Evolutionary conservation across 2,113 vertebrate genomes (phyloP).

Genomic region (Diadophis punctatus): DNA sequence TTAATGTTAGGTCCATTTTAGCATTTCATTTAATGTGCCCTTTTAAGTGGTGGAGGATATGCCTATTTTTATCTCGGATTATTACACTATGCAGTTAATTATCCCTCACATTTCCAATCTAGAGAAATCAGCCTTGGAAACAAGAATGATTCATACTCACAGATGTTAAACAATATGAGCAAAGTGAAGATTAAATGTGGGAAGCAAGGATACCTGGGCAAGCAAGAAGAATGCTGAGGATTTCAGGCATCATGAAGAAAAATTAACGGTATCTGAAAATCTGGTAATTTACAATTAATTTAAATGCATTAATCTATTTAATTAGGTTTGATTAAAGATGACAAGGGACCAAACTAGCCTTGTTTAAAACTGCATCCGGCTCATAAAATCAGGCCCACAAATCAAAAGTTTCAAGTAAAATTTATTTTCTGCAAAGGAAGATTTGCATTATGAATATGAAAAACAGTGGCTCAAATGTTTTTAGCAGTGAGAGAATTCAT

Average conservation of each 20-base stretch:
- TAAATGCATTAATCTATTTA: background rate
- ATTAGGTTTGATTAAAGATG: background rate
- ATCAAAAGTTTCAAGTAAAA: background rate
- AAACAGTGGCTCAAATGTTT: background rate
- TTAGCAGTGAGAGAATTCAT: background rate
- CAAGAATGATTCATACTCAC: background rate
- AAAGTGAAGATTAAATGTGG: background rate
- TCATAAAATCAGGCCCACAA: background rate
- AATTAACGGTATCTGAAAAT: background rate
- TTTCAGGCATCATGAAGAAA: background rate
- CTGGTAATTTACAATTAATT: background rate
- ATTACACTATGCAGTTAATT: background rate
- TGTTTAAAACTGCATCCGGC: background rate
- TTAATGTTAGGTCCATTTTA: background rate
- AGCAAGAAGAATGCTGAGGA: background rate
- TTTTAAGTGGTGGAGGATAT: background rate
- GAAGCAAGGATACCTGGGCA: background rate
- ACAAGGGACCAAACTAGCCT: background rate
- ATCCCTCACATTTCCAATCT: background rate
- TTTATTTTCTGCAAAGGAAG: background rate
- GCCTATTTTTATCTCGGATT: background rate
- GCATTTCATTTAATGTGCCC: background rate
- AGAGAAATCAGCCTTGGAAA: background rate
- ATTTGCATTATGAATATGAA: background rate
- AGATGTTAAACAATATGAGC: background rate